Evolutionary conservation across 2,888 invertebrate species (phyloP).

Genomic region (Bugulina stolonifera): DNA sequence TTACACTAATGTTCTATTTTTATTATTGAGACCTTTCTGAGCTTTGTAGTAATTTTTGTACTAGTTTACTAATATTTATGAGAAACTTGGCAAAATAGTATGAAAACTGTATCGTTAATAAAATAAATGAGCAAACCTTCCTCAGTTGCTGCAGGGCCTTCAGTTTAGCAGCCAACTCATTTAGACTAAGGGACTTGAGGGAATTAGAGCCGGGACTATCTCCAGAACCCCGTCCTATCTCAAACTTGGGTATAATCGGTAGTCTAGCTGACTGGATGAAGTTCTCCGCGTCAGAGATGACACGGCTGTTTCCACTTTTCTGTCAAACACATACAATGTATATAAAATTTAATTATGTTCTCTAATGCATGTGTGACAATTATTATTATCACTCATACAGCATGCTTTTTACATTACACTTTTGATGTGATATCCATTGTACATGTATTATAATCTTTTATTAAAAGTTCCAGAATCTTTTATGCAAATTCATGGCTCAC

Average conservation of each 20-base stretch:
- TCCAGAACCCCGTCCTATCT: not conserved
- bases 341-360: no score
- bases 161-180: slow-evolving; percentile 2
- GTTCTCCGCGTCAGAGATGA: not conserved
- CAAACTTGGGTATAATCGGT: not conserved
- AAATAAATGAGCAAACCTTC: not conserved
- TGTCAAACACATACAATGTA: no score
- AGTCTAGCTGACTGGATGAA: not conserved
- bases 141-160: not conserved
- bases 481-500: no score
- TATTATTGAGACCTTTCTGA: not conserved
- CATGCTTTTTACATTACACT: no score
- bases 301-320: not conserved
- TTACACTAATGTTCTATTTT: no score
- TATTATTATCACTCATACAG: no score
- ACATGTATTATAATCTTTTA: no score
- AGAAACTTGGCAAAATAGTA: no score
- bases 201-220: not conserved
- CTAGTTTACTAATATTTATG: no score
- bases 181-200: not conserved
- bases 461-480: no score
- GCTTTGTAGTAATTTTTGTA: not conserved
- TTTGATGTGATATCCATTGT: no score
- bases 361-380: no score
- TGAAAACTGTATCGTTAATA: not conserved